These are phyloP conservation scores for Proctacanthus coquilletti DNA, from an alignment of 1,140 invertebrate species.

Conservation along the genomic window DNA sequence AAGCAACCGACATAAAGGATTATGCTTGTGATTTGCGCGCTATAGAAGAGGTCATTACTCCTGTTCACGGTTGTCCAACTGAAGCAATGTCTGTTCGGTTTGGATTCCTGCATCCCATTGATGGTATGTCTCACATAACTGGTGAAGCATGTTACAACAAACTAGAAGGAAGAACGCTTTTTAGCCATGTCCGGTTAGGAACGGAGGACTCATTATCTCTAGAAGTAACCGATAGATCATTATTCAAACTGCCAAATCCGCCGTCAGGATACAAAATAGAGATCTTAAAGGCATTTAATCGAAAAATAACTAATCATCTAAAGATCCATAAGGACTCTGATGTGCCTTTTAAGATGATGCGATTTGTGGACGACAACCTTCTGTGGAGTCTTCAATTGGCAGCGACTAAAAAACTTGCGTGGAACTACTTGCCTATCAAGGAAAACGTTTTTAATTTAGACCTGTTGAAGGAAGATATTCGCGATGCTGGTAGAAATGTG, in stretches of 20 bases:
- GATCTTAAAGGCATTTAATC: background rate
- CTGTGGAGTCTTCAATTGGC: slow-evolving; percentile 6
- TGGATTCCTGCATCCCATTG: slow-evolving; percentile 7
- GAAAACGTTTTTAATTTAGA: slow-evolving; percentile 2
- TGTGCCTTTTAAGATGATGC: background rate
- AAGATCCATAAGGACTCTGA: background rate
- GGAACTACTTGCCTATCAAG: slow-evolving; percentile 8
- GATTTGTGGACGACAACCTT: slow-evolving; percentile 5
- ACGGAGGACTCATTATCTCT: background rate
- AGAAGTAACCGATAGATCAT: background rate
- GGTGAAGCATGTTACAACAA: slow-evolving; percentile 8
- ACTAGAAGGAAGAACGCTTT: slow-evolving; percentile 3
- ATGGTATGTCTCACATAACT: slow-evolving; percentile 3
- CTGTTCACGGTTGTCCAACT: slow-evolving; percentile 3
- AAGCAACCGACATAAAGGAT: background rate
- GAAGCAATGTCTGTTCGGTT: slow-evolving; percentile 1
- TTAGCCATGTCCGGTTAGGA: slow-evolving; percentile 7
- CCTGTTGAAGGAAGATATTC: slow-evolving; percentile 5
- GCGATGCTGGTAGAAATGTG: background rate
- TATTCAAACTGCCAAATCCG: background rate
- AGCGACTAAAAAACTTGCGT: slow-evolving; percentile 6
- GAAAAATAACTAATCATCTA: background rate
- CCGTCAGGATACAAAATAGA: background rate
- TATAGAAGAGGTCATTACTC: slow-evolving; percentile 6
- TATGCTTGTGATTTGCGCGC: slow-evolving; percentile 7